Percentiles rank a stretch among this genome's conserved stretches.
phyloP scores from a whole-genome alignment of 1,140 invertebrate species.

The Harpegnathos saltator region DNA sequence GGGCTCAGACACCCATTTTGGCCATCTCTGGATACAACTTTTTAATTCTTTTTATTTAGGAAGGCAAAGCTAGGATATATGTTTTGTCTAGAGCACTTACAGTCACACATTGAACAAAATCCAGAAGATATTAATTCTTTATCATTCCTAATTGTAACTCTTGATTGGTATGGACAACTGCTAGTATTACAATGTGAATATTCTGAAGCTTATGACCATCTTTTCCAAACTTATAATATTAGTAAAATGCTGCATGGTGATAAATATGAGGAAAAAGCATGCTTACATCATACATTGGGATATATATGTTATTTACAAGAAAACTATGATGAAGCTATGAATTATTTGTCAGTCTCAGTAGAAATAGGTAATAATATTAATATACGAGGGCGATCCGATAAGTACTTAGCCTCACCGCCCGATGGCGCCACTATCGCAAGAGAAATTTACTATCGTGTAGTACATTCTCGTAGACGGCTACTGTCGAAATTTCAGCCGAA shows the following conservation, averaged over 20 bases:
- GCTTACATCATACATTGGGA: conserved; percentile 95
- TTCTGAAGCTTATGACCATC: conserved; percentile 88
- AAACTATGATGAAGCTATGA: conserved; percentile 90
- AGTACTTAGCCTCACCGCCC: too few species aligned
- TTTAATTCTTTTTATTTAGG: conserved; percentile 74
- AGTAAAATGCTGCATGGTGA: conserved; percentile 89
- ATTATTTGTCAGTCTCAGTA: conserved; percentile 90
- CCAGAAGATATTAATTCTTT: conserved; percentile 87
- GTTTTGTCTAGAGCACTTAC: conserved; percentile 91
- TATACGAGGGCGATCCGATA: too few species aligned
- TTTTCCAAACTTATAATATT: conserved; percentile 90
- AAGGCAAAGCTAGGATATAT: conserved; percentile 91
- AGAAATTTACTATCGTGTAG: too few species aligned
- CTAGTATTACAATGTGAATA: conserved; percentile 89
- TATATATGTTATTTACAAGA: conserved; percentile 89
- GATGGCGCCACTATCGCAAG: too few species aligned
- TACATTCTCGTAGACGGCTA: too few species aligned
- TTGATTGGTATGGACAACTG: conserved; percentile 94
- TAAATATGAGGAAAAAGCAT: conserved; percentile 90
- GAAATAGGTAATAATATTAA: conserved; percentile 87
- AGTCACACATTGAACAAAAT: conserved; percentile 86
- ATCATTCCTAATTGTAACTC: conserved; percentile 89
- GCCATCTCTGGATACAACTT: conserved; percentile 26
- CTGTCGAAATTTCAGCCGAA: too few species aligned
- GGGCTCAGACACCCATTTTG: too few species aligned